phyloP scores from a whole-genome alignment of 2,113 vertebrate genomes.

The Excalfactoria chinensis region DNA sequence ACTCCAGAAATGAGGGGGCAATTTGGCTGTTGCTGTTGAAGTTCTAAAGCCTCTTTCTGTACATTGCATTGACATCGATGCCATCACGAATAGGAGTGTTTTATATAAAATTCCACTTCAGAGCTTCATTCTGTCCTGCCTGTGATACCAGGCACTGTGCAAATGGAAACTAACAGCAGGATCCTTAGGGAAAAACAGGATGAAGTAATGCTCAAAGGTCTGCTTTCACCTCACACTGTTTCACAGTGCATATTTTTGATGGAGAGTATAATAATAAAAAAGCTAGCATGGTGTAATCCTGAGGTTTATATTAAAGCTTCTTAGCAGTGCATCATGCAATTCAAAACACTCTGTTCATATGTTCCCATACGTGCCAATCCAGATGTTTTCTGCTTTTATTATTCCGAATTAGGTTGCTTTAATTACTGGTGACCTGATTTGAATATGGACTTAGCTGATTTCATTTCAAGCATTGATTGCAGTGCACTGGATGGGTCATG shows the following conservation, averaged over 20 bases:
- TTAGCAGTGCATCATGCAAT: neutral
- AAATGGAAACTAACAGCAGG: neutral
- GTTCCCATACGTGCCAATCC: neutral
- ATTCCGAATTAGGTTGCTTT: neutral
- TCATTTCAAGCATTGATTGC: constrained; percentile 31
- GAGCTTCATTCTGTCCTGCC: neutral
- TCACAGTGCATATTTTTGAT: neutral
- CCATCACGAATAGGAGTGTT: neutral
- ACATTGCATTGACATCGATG: neutral
- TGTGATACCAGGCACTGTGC: neutral
- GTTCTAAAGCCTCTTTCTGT: neutral
- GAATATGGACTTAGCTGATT: constrained; percentile 13
- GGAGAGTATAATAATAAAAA: constrained; percentile 5
- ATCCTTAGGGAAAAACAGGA: neutral
- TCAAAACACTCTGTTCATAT: constrained; percentile 17
- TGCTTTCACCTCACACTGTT: constrained; percentile 39
- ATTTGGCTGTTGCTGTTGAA: neutral
- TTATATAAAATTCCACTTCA: neutral
- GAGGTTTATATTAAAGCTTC: constrained; percentile 64
- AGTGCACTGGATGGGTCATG: neutral
- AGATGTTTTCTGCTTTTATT: neutral
- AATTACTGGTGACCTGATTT: constrained; percentile 56
- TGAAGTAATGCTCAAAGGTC: neutral
- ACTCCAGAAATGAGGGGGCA: neutral
- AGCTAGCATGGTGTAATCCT: constrained; percentile 37